Conservation (phyloP, 2,113 vertebrate species). For the Tupaia tana region DNA sequence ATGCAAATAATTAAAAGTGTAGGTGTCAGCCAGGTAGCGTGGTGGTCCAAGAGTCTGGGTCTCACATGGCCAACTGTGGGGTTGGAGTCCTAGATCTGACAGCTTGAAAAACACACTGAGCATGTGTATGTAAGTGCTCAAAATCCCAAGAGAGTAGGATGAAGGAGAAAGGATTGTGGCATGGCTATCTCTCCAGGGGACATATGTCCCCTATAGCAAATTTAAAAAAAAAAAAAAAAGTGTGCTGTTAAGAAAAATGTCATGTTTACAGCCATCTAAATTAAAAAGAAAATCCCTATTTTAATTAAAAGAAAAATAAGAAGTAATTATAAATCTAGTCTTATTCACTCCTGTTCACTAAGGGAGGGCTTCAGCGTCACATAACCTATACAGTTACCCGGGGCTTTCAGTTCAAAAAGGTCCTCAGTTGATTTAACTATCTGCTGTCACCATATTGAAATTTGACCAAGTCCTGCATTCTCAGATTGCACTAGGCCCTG, state of each 20-base stretch:
- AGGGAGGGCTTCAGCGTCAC: rapidly evolving
- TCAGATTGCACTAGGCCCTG: background rate
- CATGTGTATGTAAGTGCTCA: too few species aligned
- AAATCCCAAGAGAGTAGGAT: too few species aligned
- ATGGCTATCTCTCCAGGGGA: too few species aligned
- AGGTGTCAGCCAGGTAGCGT: too few species aligned
- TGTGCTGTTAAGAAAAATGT: background rate
- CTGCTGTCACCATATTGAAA: background rate
- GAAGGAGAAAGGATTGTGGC: too few species aligned
- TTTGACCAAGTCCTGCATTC: background rate
- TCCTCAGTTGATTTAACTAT: rapidly evolving
- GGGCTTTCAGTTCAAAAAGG: rapidly evolving
- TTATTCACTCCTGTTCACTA: background rate
- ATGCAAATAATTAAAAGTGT: background rate
- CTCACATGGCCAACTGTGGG: too few species aligned
- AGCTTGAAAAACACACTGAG: too few species aligned
- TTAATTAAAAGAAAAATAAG: background rate
- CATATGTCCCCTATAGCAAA: too few species aligned
- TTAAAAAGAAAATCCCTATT: background rate
- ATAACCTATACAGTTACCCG: rapidly evolving
- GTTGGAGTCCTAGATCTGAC: too few species aligned
- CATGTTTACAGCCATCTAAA: background rate
- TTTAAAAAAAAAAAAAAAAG: too few species aligned
- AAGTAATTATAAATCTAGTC: background rate
- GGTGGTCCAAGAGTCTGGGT: too few species aligned